Conservation (phyloP, 2,888 invertebrate species). For the Laspeyria flexula region DNA sequence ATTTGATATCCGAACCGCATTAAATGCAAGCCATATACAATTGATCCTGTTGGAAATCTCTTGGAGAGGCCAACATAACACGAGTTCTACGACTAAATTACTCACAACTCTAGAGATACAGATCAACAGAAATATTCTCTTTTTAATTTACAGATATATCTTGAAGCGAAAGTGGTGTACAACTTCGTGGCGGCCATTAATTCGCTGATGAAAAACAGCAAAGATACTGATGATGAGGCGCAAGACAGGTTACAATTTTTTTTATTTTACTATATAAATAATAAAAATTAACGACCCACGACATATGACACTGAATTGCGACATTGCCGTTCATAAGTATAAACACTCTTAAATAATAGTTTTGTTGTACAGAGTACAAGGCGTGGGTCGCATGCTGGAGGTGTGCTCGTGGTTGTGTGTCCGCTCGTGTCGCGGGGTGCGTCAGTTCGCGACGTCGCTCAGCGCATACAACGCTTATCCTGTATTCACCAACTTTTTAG, state of each 20-base stretch:
- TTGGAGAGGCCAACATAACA: no score
- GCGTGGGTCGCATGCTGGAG: slow-evolving; percentile 75
- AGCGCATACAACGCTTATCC: slow-evolving; percentile 56
- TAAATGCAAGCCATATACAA: no score
- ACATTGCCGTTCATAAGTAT: no score
- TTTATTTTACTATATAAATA: no score
- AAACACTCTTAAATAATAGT: no score
- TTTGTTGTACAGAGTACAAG: slow-evolving; percentile 40
- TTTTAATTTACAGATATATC: slow-evolving; percentile 86
- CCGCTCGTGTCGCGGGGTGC: slow-evolving; percentile 74
- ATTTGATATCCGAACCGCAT: no score
- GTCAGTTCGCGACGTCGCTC: slow-evolving; percentile 71
- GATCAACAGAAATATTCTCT: background rate
- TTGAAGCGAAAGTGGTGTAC: slow-evolving; percentile 92
- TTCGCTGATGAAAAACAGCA: slow-evolving; percentile 81
- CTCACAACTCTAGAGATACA: no score
- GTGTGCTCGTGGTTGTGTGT: slow-evolving; percentile 78
- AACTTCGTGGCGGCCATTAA: slow-evolving; percentile 93
- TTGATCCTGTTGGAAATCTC: no score
- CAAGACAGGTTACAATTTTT: slow-evolving; percentile 67
- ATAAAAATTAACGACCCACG: slow-evolving; percentile 11
- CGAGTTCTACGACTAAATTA: no score
- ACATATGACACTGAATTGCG: no score
- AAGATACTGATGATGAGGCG: slow-evolving; percentile 60
- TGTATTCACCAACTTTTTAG: slow-evolving; percentile 64